Evolutionary conservation across 2,888 invertebrate species (phyloP).

Genomic region (Margaritifera margaritifera): DNA sequence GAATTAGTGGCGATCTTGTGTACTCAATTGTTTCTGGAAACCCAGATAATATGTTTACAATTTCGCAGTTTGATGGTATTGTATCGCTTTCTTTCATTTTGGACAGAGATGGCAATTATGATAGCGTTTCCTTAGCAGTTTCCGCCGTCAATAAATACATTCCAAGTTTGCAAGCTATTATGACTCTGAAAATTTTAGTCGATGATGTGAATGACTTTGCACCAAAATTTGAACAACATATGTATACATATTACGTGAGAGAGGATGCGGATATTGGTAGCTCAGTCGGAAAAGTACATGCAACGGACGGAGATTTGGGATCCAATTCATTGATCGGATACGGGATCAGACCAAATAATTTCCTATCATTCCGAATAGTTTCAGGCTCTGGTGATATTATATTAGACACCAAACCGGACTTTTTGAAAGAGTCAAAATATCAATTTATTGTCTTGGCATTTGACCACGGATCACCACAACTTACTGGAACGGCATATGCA

Average conservation of each 20-base stretch:
- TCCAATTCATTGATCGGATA: slow-evolving; percentile 30
- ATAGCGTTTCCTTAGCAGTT: slow-evolving; percentile 28
- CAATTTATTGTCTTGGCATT: slow-evolving; percentile 84
- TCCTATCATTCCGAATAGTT: slow-evolving; percentile 77
- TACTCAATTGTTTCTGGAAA: slow-evolving; percentile 47
- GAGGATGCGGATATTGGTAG: slow-evolving; percentile 27
- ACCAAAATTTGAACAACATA: slow-evolving; percentile 37
- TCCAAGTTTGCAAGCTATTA: slow-evolving; percentile 23
- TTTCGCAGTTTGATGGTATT: slow-evolving; percentile 44
- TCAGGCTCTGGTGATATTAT: slow-evolving; percentile 88
- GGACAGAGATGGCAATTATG: slow-evolving; percentile 38
- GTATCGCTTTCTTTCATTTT: slow-evolving; percentile 32
- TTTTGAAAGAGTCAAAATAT: slow-evolving; percentile 87
- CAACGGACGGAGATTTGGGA: slow-evolving; percentile 44
- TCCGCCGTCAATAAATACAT: slow-evolving; percentile 37
- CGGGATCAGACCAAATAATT: slow-evolving; percentile 22
- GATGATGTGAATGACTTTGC: slow-evolving; percentile 53
- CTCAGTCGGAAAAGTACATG: slow-evolving; percentile 29
- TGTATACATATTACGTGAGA: slow-evolving; percentile 32
- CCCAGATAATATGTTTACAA: slow-evolving; percentile 27
- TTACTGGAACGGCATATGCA: slow-evolving; percentile 36
- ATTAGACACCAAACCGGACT: slow-evolving; percentile 88
- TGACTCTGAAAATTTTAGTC: slow-evolving; percentile 39
- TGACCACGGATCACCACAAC: slow-evolving; percentile 72
- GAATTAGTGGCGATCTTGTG: slow-evolving; percentile 28